Evolutionary conservation across 2,797 vertebrate genomes (phyloP), one percentile per base, ranked within the genome.

Genomic region (Enteromius treurensis): DNA sequence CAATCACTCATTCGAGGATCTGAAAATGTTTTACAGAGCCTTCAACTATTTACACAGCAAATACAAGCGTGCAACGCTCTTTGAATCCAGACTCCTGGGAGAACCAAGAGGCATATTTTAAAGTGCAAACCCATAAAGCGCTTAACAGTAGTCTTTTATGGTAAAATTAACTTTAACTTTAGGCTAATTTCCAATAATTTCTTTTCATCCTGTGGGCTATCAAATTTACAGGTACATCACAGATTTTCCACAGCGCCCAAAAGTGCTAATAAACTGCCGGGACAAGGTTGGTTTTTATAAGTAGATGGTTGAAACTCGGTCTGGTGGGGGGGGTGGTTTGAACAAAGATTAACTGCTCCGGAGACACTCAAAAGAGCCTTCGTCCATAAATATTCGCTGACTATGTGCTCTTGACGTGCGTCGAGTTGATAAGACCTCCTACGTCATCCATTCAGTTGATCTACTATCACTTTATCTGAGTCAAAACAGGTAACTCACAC

Each of bases 11-110:
- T 73, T 60, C 34, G 0, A 23, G 45, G 32, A 69, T 58, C 70
- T 76, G 65, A 81, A 73, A 82, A 79, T 42, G 73, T 58, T 82
- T 79, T 78, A 37, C 80, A 73, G 62, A 80, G 81, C 45, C 21
- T 84, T 83, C 40, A 84, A 75, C 47, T 87, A 78, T 87, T 87
- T 88, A 84, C 86, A 84, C 32, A 75, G 84, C 82, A 88, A 87
- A 88, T 77, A 82, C 34, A 29, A 64, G 45, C 58, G 37, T 19
- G 15, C 29, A 53, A 10, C 17, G 17, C 62, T 26, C 76, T 86
- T 81, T 70, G 60, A 80, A 75, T 86, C 78, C 71, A 53, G 23
- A 13, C 70, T 68, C 69, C 55, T 55, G 45, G n/a, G 58, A 69
- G 71, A 45, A 9, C 53, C 17, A 37, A 84, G 58, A 81, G 67